A percentile compares a stretch with the other conserved stretches of the same genome.
Conservation (phyloP, 2,888 invertebrate species). For the Synergus umbraculus region DNA sequence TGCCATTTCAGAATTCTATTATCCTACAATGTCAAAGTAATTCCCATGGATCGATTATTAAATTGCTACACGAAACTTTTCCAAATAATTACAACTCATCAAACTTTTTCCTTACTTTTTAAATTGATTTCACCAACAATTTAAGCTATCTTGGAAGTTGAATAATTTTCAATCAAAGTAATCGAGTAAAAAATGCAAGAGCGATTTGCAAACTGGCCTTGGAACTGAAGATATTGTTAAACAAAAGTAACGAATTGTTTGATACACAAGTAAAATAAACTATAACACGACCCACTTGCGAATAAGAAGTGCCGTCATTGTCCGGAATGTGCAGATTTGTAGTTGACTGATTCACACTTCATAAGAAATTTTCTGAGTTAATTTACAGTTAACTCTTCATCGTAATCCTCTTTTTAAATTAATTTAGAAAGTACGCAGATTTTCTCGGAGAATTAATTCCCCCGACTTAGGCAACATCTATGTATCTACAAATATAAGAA, state of each 20-base stretch:
- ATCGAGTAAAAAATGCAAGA: not conserved
- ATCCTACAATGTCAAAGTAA: not conserved
- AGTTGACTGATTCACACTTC: slow-evolving; percentile 6
- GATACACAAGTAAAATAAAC: slow-evolving; percentile 18
- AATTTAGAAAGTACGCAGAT: slow-evolving; percentile 2
- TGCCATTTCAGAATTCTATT: not conserved
- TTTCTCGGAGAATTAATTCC: not conserved
- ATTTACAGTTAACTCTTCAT: slow-evolving; percentile 20
- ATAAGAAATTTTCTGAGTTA: slow-evolving; percentile 17
- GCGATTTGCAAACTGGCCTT: slow-evolving; percentile 16
- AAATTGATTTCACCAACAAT: no score
- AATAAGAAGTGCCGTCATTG: slow-evolving; percentile 44
- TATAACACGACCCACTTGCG: slow-evolving; percentile 40
- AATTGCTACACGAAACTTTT: not conserved
- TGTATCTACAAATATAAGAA: not conserved
- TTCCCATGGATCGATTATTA: not conserved
- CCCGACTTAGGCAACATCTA: not conserved
- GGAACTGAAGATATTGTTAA: slow-evolving; percentile 3
- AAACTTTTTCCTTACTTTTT: no score
- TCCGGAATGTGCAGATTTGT: slow-evolving; percentile 41
- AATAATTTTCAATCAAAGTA: not conserved
- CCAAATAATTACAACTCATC: no score
- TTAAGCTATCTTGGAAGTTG: not conserved
- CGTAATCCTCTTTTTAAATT: slow-evolving; percentile 10
- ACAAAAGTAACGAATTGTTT: slow-evolving; percentile 35